A percentile compares a stretch with the other conserved stretches of the same genome.
Evolutionary conservation across 2,888 invertebrate species (phyloP).

Genomic region (Nomada hirtipes): DNA sequence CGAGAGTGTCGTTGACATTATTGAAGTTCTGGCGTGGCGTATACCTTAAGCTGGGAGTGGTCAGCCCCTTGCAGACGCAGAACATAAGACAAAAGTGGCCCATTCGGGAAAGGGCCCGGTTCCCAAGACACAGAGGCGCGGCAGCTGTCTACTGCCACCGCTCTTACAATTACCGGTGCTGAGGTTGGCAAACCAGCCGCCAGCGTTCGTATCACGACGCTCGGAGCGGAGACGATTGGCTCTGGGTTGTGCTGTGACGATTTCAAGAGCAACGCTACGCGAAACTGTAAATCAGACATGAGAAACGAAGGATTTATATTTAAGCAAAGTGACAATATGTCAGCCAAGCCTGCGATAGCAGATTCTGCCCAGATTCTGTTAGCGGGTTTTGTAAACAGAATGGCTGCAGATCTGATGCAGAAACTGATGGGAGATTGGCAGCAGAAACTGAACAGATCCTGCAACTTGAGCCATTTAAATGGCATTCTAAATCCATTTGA

Average conservation of each 20-base stretch:
- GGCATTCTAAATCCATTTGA: no score
- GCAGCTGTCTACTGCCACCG: conserved; percentile 92
- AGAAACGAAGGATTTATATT: no score
- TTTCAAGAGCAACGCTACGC: conserved; percentile 91
- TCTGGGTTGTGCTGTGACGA: conserved; percentile 88
- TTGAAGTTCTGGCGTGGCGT: conserved; percentile 80
- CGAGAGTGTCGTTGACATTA: conserved; percentile 8
- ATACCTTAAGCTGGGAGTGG: conserved; percentile 89
- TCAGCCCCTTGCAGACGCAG: conserved; percentile 88
- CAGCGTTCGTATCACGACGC: conserved; percentile 91
- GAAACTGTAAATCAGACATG: conserved; percentile 88
- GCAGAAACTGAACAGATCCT: no score
- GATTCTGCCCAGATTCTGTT: no score
- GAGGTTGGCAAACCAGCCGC: conserved; percentile 91
- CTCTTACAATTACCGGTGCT: conserved; percentile 90
- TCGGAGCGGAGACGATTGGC: conserved; percentile 90
- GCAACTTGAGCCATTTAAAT: no score
- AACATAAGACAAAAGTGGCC: conserved; percentile 94
- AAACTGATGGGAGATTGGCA: no score
- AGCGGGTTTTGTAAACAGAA: no score
- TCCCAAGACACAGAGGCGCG: conserved; percentile 95
- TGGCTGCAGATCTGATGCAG: no score
- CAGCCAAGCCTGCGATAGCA: no score
- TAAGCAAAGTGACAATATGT: no score
- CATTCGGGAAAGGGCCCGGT: conserved; percentile 94